These are phyloP conservation scores for Chromobotia macracanthus DNA, from an alignment of 2,797 vertebrate genomes.

Conservation along the genomic window DNA sequence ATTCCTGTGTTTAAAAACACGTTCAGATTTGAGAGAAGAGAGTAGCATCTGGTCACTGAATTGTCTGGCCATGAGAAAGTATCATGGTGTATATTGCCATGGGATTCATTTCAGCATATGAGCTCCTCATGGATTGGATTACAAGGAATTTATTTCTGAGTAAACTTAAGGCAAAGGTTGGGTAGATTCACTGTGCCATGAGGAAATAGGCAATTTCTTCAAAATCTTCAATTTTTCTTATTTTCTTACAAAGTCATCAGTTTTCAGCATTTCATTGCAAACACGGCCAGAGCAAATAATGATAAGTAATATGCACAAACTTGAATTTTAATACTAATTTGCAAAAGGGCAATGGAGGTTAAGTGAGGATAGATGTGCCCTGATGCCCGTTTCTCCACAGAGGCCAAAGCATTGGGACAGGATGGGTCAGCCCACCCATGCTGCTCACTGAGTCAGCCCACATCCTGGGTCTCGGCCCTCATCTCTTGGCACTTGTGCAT, in stretches of 20 bases:
- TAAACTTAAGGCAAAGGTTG: not conserved
- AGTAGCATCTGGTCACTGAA: slow-evolving; percentile 42
- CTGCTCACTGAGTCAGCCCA: slow-evolving; percentile 53
- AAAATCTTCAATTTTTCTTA: too few relatives aligned
- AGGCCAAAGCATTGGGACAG: slow-evolving; percentile 53
- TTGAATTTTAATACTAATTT: slow-evolving; percentile 49
- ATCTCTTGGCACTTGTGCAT: slow-evolving; percentile 58
- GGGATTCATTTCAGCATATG: slow-evolving; percentile 26
- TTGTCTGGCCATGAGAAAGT: slow-evolving; percentile 46
- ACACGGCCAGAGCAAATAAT: not conserved
- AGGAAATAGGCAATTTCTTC: too few relatives aligned
- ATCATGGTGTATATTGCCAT: slow-evolving; percentile 17
- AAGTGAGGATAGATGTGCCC: slow-evolving; percentile 55
- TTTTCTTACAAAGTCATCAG: not conserved
- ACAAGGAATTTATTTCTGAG: slow-evolving; percentile 22
- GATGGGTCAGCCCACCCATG: slow-evolving; percentile 60
- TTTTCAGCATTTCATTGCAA: not conserved
- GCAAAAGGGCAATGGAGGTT: slow-evolving; percentile 48
- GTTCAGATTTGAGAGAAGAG: slow-evolving; percentile 32
- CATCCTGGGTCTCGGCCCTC: slow-evolving; percentile 59
- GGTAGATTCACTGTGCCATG: too few relatives aligned
- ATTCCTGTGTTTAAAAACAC: slow-evolving; percentile 44
- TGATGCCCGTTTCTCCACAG: slow-evolving; percentile 58
- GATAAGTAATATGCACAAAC: slow-evolving; percentile 25
- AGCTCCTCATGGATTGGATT: slow-evolving; percentile 21